Percentiles rank a stretch among this genome's conserved stretches.
These are phyloP conservation scores for Lampris incognitus DNA, from an alignment of 2,113 vertebrate species.

Conservation along the genomic window DNA sequence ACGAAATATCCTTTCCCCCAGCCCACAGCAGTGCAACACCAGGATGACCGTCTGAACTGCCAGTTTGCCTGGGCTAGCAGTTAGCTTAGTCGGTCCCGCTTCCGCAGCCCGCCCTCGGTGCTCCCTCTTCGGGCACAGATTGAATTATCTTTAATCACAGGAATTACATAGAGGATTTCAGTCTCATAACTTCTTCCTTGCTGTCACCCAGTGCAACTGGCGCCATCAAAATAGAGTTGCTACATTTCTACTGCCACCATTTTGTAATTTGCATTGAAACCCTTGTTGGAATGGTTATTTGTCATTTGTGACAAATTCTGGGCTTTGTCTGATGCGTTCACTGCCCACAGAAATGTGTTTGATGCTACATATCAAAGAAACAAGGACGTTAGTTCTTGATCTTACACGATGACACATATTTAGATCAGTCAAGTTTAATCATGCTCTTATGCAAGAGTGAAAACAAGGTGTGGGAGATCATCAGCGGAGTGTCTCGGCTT, in stretches of 20 bases:
- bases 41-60: no score
- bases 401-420: not conserved
- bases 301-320: not conserved
- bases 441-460: conserved; percentile 8
- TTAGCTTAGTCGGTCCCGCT: no score
- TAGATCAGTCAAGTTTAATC: not conserved
- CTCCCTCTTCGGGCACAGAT: no score
- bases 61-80: no score
- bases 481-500: conserved; percentile 30
- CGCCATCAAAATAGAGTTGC: no score
- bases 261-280: not conserved
- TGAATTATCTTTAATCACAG: no score
- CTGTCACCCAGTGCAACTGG: no score
- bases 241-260: not conserved
- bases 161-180: no score
- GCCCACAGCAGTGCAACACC: no score
- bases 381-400: not conserved
- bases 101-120: no score
- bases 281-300: not conserved
- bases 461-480: conserved; percentile 46
- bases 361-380: conserved; percentile 21
- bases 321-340: conserved; percentile 10
- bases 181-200: no score
- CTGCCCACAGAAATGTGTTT: not conserved
- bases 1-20: no score